These are phyloP conservation scores for Morus bassanus DNA, from an alignment of 2,797 vertebrate genomes.

Conservation along the genomic window DNA sequence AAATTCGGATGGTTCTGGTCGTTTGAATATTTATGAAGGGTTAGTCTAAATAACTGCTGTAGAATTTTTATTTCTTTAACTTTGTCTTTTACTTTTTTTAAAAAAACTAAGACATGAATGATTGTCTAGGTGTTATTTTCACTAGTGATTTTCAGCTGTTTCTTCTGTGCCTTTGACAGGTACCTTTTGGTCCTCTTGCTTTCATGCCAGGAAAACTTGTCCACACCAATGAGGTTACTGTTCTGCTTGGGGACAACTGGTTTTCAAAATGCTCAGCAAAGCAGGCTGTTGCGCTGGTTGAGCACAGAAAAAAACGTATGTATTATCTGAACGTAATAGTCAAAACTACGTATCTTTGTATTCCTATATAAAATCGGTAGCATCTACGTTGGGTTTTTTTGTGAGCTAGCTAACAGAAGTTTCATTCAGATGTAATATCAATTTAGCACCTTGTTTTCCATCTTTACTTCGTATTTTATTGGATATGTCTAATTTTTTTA, in stretches of 20 bases:
- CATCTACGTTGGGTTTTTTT: neutral
- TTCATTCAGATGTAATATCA: neutral
- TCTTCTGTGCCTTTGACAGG: constrained; percentile 74
- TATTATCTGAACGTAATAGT: constrained; percentile 17
- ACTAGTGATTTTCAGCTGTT: neutral
- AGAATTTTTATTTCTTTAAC: neutral
- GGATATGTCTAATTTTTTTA: neutral
- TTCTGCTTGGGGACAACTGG: constrained; percentile 96
- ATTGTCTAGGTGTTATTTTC: neutral
- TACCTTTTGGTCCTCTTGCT: constrained; percentile 94
- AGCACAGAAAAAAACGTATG: constrained; percentile 93
- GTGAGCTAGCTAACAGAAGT: neutral
- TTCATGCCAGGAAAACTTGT: constrained; percentile 93
- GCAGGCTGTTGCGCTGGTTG: constrained; percentile 86
- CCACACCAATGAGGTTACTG: constrained; percentile 94
- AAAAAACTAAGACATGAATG: neutral
- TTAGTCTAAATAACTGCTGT: neutral
- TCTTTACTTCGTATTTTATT: neutral
- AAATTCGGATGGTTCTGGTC: neutral
- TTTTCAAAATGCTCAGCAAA: constrained; percentile 95
- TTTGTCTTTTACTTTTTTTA: neutral
- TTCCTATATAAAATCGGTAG: neutral
- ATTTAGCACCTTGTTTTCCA: neutral
- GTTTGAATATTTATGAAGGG: neutral
- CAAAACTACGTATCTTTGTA: neutral